Evolutionary conservation across 92 coral and sea anemone species (phyloP), one percentile per base, ranked within the genome.

Genomic region (Parazoanthus swiftii): DNA sequence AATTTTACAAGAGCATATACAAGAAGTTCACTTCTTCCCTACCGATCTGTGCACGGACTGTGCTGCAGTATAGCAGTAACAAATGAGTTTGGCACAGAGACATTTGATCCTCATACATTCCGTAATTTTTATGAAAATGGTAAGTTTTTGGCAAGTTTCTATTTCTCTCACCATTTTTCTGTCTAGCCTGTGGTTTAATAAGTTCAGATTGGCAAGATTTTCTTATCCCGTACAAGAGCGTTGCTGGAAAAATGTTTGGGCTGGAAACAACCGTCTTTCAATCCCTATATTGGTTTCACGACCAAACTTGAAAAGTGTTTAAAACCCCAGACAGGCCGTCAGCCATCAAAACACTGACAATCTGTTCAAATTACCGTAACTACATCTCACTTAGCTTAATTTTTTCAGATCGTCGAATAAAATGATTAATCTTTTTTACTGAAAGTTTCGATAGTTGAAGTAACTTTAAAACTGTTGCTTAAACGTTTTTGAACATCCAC

Each of bases 61-160:
- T 84, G 87, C 39, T 70, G 11, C 67, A 84, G 65, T 44, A 36
- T 84, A 44, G 87, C 78, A 9, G 87, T 84, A 46, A 84, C 79
- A 44, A 84, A 84, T 71, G 79, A 16, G 16, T 84, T 70, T 84
- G 87, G 87, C 59, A 84, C 87, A 26, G 6, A n/a, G 44, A 29
- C 66, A 46, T 72, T 70, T 46, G 0, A 26, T 7, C 87, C 87
- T 29, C 29, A 39, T 15, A 16, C 29, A 3, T 70, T 44, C 14
- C 66, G 67, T 71, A 36, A 44, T 14, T 43, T 71, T 26, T 25
- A 8, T 0, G 56, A 43, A 39, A 13, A 18, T 2, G 78, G 87
- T 84, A 70, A 44, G 87, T 84, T 25, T 79, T 37, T 76, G 48
- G 10, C 51, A 75, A 37, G 14, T 4, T 38, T 5, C 38, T 20